A percentile compares a stretch with the other conserved stretches of the same genome.
phyloP scores from a whole-genome alignment of 1,140 invertebrate genomes.

The Plectus sambesii region DNA sequence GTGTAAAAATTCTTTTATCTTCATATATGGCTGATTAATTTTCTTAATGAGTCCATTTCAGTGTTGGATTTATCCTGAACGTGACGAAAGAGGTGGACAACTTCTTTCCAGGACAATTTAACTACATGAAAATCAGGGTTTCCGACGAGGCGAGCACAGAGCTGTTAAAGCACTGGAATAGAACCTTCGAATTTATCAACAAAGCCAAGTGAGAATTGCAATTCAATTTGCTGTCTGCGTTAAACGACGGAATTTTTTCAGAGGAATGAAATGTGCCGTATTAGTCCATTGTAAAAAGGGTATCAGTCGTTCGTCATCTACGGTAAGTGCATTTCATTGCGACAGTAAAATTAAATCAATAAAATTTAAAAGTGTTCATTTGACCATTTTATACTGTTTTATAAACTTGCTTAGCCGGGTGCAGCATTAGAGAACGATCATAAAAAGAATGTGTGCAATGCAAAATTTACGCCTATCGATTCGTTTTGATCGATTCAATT shows the following conservation, averaged over 20 bases:
- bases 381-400: too few species aligned
- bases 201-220: constrained; percentile 61
- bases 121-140: constrained; percentile 88
- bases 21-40: constrained; percentile 3
- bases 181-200: constrained; percentile 88
- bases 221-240: not conserved
- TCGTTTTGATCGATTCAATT: too few species aligned
- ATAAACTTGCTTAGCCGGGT: too few species aligned
- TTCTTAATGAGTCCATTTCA: too few species aligned
- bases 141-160: constrained; percentile 93
- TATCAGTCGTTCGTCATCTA: constrained; percentile 89
- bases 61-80: constrained; percentile 86
- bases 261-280: constrained; percentile 73
- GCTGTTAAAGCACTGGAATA: constrained; percentile 87
- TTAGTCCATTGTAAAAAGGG: constrained; percentile 98
- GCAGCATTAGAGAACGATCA: too few species aligned
- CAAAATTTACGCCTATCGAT: too few species aligned
- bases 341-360: too few species aligned
- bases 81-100: constrained; percentile 96
- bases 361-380: too few species aligned
- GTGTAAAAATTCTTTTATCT: constrained; percentile 31
- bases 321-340: constrained; percentile 63
- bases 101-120: constrained; percentile 91
- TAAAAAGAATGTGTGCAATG: too few species aligned
- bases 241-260: constrained; percentile 36